phyloP scores from a whole-genome alignment of 2,113 vertebrate genomes.

The Nothocercus julius region DNA sequence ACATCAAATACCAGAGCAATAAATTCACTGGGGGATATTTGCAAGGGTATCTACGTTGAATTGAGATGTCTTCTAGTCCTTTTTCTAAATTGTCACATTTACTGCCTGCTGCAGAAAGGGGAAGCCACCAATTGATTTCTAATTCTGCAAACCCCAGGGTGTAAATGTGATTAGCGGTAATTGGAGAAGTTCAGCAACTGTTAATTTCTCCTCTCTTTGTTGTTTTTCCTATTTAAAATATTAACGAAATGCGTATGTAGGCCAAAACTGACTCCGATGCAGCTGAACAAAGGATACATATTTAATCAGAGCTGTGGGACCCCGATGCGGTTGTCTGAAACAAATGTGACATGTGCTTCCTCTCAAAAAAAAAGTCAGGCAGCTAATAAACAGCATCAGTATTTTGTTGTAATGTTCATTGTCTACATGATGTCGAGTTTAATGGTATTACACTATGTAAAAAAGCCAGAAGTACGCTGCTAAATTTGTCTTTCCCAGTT shows the following conservation, averaged over 20 bases:
- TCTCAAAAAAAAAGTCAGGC: conserved; percentile 40
- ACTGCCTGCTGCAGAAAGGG: conserved; percentile 49
- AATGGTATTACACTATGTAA: conserved; percentile 11
- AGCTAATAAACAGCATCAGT: conserved; percentile 42
- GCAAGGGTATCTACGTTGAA: conserved; percentile 19
- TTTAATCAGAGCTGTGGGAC: conserved; percentile 62
- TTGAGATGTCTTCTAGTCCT: conserved; percentile 28
- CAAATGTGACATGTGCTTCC: conserved; percentile 42
- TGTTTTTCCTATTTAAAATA: conserved; percentile 68
- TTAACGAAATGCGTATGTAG: conserved; percentile 35
- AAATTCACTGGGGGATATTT: conserved; percentile 20
- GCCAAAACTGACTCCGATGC: conserved; percentile 32
- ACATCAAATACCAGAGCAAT: conserved; percentile 5
- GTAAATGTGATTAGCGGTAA: conserved; percentile 72
- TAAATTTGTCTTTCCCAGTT: conserved; percentile 49
- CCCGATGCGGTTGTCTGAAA: conserved; percentile 26
- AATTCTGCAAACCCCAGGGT: conserved; percentile 71
- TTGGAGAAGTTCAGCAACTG: conserved; percentile 72
- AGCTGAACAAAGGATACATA: conserved; percentile 60
- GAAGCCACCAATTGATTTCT: conserved; percentile 68
- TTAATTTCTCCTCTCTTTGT: conserved; percentile 69
- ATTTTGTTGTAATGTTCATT: conserved; percentile 23
- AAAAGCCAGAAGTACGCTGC: conserved; percentile 32
- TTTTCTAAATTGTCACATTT: conserved; percentile 60
- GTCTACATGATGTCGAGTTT: conserved; percentile 36